Evolutionary conservation across 2,888 invertebrate genomes (phyloP), one percentile per base, ranked within the genome.

Genomic region (Listrodromus nycthemerus): DNA sequence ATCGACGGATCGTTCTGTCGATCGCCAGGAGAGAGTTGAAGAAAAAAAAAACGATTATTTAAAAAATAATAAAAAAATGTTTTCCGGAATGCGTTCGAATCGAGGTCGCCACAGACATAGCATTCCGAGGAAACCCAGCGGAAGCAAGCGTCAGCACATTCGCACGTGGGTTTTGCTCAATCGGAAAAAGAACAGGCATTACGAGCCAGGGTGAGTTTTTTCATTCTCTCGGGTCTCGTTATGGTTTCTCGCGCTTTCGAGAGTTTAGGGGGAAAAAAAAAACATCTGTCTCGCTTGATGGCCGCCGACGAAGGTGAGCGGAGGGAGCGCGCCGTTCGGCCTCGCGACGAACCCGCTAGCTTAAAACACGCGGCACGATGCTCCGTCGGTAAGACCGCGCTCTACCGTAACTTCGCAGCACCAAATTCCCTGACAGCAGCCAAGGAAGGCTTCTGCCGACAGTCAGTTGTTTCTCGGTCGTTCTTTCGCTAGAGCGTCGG

Each of bases 101-200:
- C 71, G 86, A 63, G 88, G 87, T 76, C 86, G 82, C 13, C 45
- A 83, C 67, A 76, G 69, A 55, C 81, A 86, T 41, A 78, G 83
- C 27, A 73, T 69, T 24, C 52, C 85, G 33, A 88, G 83, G 33
- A 86, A 88, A 37, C 81, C 83, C 19, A 61, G 55, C 13, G 75
- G 67, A 16, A 80, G 75, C n/a, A 90, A 88, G 67, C 89, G 83
- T 37, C 87, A 87, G 41, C 80, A 83, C 75, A 66, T 83, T 21
- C 76, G 85, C 52, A n/a, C 69, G 19, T 90, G 89, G 89, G 52
- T 86, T 55, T 58, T 85, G 21, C 61, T 84, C 50, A 83, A 82
- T 58, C 85, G 84, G 70, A 86, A 82, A 69, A 86, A 87, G 77
- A 65, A 85, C 30, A 75, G 80, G n/a, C 76, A 84, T 16, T 71